Percentiles rank a stretch among this genome's conserved stretches.
phyloP scores from a whole-genome alignment of 2,113 vertebrate species.

The Pangasianodon hypophthalmus region DNA sequence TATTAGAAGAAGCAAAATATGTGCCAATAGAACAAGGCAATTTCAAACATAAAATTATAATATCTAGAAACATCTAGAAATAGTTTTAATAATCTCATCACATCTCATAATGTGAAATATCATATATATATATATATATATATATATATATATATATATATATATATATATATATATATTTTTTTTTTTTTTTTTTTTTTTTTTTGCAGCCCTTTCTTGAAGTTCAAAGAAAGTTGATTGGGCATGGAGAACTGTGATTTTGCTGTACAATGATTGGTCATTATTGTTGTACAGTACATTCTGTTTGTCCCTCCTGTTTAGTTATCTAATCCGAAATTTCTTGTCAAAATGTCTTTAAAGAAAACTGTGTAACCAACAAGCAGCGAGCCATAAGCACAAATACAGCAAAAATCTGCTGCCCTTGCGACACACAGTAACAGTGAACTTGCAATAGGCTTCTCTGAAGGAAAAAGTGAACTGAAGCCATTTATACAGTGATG shows the following conservation, averaged over 20 bases:
- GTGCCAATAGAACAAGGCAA: not conserved
- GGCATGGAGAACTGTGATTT: not conserved
- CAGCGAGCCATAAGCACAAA: not conserved
- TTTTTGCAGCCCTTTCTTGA: not conserved
- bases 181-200: too few relatives aligned
- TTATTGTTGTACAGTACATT: not conserved
- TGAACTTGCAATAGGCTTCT: not conserved
- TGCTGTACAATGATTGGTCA: not conserved
- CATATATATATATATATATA: too few relatives aligned
- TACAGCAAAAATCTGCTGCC: not conserved
- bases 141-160: too few relatives aligned
- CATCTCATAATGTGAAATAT: not conserved
- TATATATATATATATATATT: too few relatives aligned
- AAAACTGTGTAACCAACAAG: not conserved
- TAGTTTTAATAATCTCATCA: not conserved
- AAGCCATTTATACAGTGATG: constrained; percentile 14
- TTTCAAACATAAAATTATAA: not conserved
- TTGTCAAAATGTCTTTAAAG: not conserved
- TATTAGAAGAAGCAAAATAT: not conserved
- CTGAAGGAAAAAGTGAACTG: not conserved
- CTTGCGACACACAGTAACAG: not conserved
- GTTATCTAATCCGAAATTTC: not conserved
- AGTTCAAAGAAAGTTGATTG: not conserved
- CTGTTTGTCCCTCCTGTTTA: not conserved
- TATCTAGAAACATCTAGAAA: not conserved